Percentiles rank a stretch among this genome's conserved stretches.
Conservation (phyloP, 2,797 vertebrate genomes). For the Aselliscus stoliczkanus region DNA sequence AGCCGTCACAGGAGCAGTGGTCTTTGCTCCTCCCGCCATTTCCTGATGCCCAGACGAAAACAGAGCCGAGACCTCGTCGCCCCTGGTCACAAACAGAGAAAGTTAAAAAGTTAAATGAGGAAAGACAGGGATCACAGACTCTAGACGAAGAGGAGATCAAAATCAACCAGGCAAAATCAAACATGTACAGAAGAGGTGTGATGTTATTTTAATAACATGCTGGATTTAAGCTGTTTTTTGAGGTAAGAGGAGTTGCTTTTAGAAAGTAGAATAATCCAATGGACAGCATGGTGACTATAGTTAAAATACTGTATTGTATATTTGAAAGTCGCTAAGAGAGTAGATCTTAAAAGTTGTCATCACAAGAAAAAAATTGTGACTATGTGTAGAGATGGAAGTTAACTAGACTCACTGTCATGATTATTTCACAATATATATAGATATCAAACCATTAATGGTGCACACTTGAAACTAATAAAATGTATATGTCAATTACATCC, state of each 20-base stretch:
- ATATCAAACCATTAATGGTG: background rate
- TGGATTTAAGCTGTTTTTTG: background rate
- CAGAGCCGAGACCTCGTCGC: constrained; percentile 93
- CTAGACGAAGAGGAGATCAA: background rate
- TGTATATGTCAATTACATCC: background rate
- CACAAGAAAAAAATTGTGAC: background rate
- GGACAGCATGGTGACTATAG: background rate
- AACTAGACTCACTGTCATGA: background rate
- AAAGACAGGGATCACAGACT: background rate
- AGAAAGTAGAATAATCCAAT: background rate
- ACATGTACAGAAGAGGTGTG: background rate
- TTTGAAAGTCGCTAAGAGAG: background rate
- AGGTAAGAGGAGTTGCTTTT: background rate
- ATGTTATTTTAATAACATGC: background rate
- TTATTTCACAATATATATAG: background rate
- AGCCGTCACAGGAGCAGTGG: constrained; percentile 98
- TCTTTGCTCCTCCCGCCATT: constrained; percentile 97
- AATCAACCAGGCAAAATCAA: background rate
- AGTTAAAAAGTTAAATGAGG: background rate
- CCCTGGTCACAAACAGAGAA: constrained; percentile 85
- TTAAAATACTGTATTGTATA: background rate
- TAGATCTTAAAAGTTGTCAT: background rate
- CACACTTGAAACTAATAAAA: background rate
- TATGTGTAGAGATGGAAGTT: background rate
- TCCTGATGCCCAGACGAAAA: constrained; percentile 98